These are phyloP conservation scores for Leptinotarsa undecemlineata DNA, from an alignment of 1,140 invertebrate species.

Conservation along the genomic window DNA sequence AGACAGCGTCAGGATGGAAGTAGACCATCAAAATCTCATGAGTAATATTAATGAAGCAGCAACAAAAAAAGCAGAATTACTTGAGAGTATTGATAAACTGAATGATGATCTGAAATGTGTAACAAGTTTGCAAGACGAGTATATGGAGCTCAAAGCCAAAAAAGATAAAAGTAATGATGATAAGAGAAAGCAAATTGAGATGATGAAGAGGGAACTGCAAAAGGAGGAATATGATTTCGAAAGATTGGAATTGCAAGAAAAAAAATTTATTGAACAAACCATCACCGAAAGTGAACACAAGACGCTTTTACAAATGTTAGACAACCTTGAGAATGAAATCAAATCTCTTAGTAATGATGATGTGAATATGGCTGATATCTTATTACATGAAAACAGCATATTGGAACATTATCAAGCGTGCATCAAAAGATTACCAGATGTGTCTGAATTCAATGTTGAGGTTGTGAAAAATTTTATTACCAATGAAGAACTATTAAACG, in stretches of 20 bases:
- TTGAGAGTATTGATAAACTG: background rate
- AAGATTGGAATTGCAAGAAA: background rate
- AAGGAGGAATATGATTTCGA: background rate
- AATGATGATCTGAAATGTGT: background rate
- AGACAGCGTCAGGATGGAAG: background rate
- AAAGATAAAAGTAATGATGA: background rate
- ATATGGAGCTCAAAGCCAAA: background rate
- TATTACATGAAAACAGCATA: background rate
- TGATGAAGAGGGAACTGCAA: background rate
- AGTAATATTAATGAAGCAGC: background rate
- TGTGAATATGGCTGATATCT: background rate
- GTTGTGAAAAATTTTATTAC: background rate
- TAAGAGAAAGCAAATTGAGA: background rate
- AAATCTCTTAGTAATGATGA: background rate
- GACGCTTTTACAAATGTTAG: background rate
- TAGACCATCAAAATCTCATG: background rate
- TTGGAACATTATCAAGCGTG: background rate
- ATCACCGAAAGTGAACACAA: background rate
- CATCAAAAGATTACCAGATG: background rate
- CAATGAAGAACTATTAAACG: background rate
- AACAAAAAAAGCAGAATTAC: background rate
- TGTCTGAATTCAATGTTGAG: background rate
- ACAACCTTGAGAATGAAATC: background rate
- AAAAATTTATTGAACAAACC: background rate
- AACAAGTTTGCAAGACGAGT: background rate